Percentiles rank a stretch among this genome's conserved stretches.
phyloP scores from a whole-genome alignment of 1,140 invertebrate genomes.

The Diachasmimorpha longicaudata region DNA sequence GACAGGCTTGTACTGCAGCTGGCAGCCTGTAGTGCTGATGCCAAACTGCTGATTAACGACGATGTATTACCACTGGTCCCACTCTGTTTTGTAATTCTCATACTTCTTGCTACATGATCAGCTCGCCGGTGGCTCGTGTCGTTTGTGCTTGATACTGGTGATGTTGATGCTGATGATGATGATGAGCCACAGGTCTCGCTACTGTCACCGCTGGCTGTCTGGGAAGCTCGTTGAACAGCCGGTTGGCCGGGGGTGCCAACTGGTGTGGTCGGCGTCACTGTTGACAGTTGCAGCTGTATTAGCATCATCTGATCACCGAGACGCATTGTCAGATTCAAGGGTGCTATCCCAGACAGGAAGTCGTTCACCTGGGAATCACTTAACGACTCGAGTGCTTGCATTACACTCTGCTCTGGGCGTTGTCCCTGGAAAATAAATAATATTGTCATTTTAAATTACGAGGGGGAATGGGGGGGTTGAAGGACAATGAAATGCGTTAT shows the following conservation, averaged over 20 bases:
- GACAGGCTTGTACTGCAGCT: constrained; percentile 52
- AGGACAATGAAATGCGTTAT: not conserved
- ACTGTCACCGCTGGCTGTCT: not conserved
- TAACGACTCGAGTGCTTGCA: constrained; percentile 92
- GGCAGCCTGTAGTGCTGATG: constrained; percentile 40
- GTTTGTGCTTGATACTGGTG: constrained; percentile 11
- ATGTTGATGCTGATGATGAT: constrained; percentile 18
- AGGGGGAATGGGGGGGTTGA: not conserved
- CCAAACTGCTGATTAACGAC: constrained; percentile 44
- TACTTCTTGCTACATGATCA: constrained; percentile 9
- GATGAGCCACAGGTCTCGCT: not conserved
- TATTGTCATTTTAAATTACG: not conserved
- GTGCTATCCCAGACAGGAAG: constrained; percentile 91
- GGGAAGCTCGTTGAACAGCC: not conserved
- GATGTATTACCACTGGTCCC: constrained; percentile 26
- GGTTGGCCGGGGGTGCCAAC: constrained; percentile 24
- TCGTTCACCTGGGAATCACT: constrained; percentile 93
- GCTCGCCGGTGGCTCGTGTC: not conserved
- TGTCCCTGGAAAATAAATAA: constrained; percentile 76
- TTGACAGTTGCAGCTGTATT: constrained; percentile 91
- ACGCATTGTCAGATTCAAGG: constrained; percentile 91
- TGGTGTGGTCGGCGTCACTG: constrained; percentile 67
- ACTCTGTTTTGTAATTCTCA: constrained; percentile 26
- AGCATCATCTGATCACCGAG: constrained; percentile 97
- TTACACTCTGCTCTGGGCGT: constrained; percentile 89